A percentile compares a stretch with the other conserved stretches of the same genome.
Conservation (phyloP, 2,113 vertebrate genomes). For the Tachysurus fulvidraco region DNA sequence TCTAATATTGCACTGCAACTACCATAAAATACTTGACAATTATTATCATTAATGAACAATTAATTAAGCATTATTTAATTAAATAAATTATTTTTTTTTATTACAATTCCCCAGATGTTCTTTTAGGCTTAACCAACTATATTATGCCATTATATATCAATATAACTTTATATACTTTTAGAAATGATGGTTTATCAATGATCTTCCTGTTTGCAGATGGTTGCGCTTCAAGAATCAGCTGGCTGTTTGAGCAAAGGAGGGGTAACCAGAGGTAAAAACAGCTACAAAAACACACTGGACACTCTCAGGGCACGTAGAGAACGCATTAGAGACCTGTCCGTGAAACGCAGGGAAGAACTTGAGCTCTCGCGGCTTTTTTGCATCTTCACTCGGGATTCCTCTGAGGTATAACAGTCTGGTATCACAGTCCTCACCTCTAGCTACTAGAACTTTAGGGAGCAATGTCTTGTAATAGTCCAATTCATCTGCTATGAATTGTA, state of each 20-base stretch:
- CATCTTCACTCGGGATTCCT: slow-evolving; percentile 73
- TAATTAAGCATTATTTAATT: background rate
- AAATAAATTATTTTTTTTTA: no score
- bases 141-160: background rate
- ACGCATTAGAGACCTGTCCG: slow-evolving; percentile 74
- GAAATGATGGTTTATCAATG: slow-evolving; percentile 2
- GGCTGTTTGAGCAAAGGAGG: slow-evolving; percentile 61
- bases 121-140: background rate
- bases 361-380: slow-evolving; percentile 71
- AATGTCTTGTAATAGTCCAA: background rate
- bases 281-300: slow-evolving; percentile 65
- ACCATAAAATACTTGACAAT: background rate
- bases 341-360: slow-evolving; percentile 72
- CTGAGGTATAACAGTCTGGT: slow-evolving; percentile 80
- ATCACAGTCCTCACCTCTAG: slow-evolving; percentile 18
- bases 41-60: background rate
- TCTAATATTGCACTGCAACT: background rate
- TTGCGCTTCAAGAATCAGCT: slow-evolving; percentile 76
- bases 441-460: background rate
- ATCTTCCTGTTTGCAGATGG: slow-evolving; percentile 66
- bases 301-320: slow-evolving; percentile 63
- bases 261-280: slow-evolving; percentile 61
- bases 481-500: background rate
- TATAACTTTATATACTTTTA: background rate
- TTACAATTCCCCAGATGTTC: background rate